These are phyloP conservation scores for Microtus ochrogaster DNA, from an alignment of 2,113 vertebrate genomes.

Conservation along the genomic window DNA sequence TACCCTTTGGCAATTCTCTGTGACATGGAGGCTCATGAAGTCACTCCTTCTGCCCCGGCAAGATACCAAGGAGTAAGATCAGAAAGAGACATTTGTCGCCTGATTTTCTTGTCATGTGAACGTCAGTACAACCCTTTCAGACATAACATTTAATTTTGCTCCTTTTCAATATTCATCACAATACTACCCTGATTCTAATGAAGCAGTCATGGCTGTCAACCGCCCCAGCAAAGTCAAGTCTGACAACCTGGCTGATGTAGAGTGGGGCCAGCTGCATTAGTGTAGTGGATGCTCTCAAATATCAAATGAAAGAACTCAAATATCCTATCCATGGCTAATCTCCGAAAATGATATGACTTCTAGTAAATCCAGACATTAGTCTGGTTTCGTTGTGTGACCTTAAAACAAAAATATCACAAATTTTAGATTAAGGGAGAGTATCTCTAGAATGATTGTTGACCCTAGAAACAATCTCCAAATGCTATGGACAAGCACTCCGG, in stretches of 20 bases:
- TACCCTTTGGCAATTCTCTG: neutral
- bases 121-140: neutral
- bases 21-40: neutral
- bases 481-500: neutral
- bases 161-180: conserved; percentile 18
- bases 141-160: neutral
- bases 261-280: neutral
- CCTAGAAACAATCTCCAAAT: neutral
- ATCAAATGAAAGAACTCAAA: neutral
- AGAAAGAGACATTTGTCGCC: neutral
- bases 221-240: neutral
- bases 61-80: neutral
- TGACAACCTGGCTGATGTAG: neutral
- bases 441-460: neutral
- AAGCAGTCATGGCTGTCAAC: neutral
- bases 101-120: neutral
- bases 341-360: neutral
- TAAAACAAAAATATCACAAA: neutral
- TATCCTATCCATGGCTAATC: neutral
- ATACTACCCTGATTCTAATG: neutral
- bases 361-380: neutral
- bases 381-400: neutral
- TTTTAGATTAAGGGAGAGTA: neutral
- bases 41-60: neutral
- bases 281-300: neutral